These are phyloP conservation scores for Mellilla xanthometata DNA, from an alignment of 2,888 invertebrate species.

Conservation along the genomic window DNA sequence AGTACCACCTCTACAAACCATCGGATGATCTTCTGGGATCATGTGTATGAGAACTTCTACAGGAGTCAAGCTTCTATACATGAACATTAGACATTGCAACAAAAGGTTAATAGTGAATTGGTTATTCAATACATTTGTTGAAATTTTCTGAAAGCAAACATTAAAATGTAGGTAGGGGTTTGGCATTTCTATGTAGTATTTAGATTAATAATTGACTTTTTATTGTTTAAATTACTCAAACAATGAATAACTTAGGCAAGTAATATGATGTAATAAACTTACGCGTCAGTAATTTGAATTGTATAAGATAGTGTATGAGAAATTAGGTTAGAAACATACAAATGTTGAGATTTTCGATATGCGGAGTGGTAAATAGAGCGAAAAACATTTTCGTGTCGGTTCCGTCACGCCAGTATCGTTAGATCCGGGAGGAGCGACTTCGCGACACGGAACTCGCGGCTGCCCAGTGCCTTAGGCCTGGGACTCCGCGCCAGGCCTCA, in stretches of 20 bases:
- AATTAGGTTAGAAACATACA: not conserved
- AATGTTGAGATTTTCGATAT: conserved; percentile 5
- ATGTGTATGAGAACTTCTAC: conserved; percentile 59
- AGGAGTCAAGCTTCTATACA: conserved; percentile 34
- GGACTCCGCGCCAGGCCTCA: conserved; percentile 1
- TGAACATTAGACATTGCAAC: conserved; percentile 9
- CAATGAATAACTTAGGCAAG: not conserved
- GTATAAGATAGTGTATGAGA: not conserved
- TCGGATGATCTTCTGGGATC: conserved; percentile 60
- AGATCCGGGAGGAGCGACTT: conserved; percentile 21
- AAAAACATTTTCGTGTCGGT: conserved; percentile 11
- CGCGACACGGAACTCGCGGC: conserved; percentile 1
- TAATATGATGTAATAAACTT: conserved; percentile 9
- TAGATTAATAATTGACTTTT: too few species aligned
- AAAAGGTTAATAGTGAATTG: too few species aligned
- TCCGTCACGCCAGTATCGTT: conserved; percentile 13
- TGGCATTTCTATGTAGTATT: too few species aligned
- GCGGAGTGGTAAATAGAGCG: conserved; percentile 19
- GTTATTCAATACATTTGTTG: too few species aligned
- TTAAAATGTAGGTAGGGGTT: too few species aligned
- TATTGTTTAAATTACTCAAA: too few species aligned
- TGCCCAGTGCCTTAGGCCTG: not conserved
- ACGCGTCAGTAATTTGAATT: not conserved
- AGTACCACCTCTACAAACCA: conserved; percentile 35
- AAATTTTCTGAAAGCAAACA: too few species aligned